A percentile compares a stretch with the other conserved stretches of the same genome.
phyloP scores from a whole-genome alignment of 2,797 vertebrate genomes.

The Molossus alvarezi region DNA sequence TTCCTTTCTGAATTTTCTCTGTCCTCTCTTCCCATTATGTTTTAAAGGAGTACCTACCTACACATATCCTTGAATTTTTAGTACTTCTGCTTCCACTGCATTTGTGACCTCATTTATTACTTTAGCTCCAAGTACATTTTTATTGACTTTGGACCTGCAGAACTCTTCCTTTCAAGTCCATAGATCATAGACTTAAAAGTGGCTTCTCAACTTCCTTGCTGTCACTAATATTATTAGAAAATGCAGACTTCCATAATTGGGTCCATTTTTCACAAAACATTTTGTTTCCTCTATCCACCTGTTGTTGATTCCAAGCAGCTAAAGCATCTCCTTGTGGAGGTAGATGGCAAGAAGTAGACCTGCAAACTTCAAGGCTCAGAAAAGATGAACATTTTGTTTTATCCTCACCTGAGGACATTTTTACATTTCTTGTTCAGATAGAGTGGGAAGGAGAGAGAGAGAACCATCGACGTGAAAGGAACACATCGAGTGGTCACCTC shows the following conservation, averaged over 20 bases:
- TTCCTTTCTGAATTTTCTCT: conserved; percentile 36
- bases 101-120: conserved; percentile 29
- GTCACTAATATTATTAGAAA: conserved; percentile 39
- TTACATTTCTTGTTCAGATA: too few relatives aligned
- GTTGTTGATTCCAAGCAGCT: conserved; percentile 26
- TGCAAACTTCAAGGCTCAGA: conserved; percentile 6
- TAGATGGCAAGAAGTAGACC: background rate
- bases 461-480: too few relatives aligned
- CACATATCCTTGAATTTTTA: background rate
- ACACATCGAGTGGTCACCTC: too few relatives aligned
- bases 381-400: background rate
- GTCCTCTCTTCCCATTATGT: background rate
- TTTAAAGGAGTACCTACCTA: background rate
- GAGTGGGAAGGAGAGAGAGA: too few relatives aligned
- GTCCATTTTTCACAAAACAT: conserved; percentile 50
- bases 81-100: background rate
- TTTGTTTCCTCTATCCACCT: background rate
- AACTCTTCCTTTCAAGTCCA: conserved; percentile 62
- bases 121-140: conserved; percentile 50
- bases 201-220: conserved; percentile 22
- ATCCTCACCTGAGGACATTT: too few relatives aligned
- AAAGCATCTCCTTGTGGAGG: background rate
- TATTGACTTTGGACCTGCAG: conserved; percentile 52
- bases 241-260: conserved; percentile 42
- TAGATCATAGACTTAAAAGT: conserved; percentile 68